These are phyloP conservation scores for Dorcus hopei DNA, from an alignment of 2,888 invertebrate species.

Conservation along the genomic window DNA sequence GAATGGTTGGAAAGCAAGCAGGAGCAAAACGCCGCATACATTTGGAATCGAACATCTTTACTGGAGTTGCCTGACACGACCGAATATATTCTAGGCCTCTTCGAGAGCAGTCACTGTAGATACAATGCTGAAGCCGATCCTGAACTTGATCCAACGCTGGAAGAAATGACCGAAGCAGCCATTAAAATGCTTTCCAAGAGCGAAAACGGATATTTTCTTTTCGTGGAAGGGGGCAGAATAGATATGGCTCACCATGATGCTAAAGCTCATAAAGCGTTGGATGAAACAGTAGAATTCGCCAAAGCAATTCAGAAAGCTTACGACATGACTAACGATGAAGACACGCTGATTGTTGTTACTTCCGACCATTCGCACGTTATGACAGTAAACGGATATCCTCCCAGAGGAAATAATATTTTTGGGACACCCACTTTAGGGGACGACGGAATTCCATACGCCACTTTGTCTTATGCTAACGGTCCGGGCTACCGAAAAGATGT, in stretches of 20 bases:
- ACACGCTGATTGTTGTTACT: slow-evolving; percentile 77
- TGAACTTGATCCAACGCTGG: slow-evolving; percentile 60
- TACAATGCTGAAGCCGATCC: slow-evolving; percentile 65
- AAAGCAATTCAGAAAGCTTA: slow-evolving; percentile 57
- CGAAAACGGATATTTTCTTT: slow-evolving; percentile 70
- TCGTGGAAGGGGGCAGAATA: slow-evolving; percentile 75
- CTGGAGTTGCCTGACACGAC: slow-evolving; percentile 53
- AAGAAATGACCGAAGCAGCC: slow-evolving; percentile 71
- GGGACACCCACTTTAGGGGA: slow-evolving; percentile 52
- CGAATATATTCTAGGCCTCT: slow-evolving; percentile 51
- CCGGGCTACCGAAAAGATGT: slow-evolving; percentile 56
- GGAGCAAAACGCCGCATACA: slow-evolving; percentile 50
- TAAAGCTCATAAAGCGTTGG: slow-evolving; percentile 64
- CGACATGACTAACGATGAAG: slow-evolving; percentile 57
- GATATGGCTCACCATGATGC: slow-evolving; percentile 76
- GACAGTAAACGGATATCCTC: slow-evolving; percentile 72
- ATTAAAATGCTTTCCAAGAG: slow-evolving; percentile 62
- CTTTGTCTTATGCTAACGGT: slow-evolving; percentile 73
- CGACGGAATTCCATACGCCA: slow-evolving; percentile 62
- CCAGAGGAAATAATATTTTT: slow-evolving; percentile 59
- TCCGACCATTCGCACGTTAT: slow-evolving; percentile 78
- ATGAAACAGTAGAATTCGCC: slow-evolving; percentile 75
- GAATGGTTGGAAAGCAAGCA: slow-evolving; percentile 61
- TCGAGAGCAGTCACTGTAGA: slow-evolving; percentile 36
- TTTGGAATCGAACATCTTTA: slow-evolving; percentile 58